phyloP scores from a whole-genome alignment of 2,888 invertebrate genomes.

The Morpho deidamia region DNA sequence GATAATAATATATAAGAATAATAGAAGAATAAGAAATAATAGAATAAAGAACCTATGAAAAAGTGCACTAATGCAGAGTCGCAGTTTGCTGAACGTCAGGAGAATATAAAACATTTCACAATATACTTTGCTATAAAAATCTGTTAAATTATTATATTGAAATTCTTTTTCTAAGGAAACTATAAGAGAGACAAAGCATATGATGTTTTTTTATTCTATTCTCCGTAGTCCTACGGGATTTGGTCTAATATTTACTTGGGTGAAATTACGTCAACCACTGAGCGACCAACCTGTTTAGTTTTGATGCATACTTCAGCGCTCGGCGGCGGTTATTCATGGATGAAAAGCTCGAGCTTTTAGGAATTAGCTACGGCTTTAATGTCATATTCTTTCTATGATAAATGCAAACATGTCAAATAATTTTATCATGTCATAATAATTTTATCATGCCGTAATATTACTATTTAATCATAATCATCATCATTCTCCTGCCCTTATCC shows the following conservation, averaged over 20 bases:
- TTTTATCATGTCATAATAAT: too few species aligned
- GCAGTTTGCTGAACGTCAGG: too few species aligned
- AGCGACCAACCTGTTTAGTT: conserved; percentile 66
- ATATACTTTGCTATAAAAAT: too few species aligned
- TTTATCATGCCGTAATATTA: too few species aligned
- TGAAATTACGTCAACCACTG: conserved; percentile 64
- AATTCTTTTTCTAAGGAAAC: neutral
- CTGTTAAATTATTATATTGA: neutral
- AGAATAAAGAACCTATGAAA: too few species aligned
- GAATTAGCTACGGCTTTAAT: conserved; percentile 19
- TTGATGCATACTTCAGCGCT: conserved; percentile 70
- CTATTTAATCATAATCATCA: too few species aligned
- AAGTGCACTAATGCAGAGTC: too few species aligned
- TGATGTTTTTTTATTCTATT: conserved; percentile 60
- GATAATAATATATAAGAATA: too few species aligned
- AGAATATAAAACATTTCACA: too few species aligned
- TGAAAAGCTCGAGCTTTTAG: conserved; percentile 30
- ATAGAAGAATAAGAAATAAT: too few species aligned
- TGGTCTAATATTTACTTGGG: conserved; percentile 67
- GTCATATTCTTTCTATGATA: conserved; percentile 19
- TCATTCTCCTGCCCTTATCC: too few species aligned
- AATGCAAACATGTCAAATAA: neutral
- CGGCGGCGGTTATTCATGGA: conserved; percentile 29
- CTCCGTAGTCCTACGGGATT: conserved; percentile 56
- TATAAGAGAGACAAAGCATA: conserved; percentile 39